These are phyloP conservation scores for Catharus minimus DNA, from an alignment of 2,113 vertebrate genomes.

Conservation along the genomic window DNA sequence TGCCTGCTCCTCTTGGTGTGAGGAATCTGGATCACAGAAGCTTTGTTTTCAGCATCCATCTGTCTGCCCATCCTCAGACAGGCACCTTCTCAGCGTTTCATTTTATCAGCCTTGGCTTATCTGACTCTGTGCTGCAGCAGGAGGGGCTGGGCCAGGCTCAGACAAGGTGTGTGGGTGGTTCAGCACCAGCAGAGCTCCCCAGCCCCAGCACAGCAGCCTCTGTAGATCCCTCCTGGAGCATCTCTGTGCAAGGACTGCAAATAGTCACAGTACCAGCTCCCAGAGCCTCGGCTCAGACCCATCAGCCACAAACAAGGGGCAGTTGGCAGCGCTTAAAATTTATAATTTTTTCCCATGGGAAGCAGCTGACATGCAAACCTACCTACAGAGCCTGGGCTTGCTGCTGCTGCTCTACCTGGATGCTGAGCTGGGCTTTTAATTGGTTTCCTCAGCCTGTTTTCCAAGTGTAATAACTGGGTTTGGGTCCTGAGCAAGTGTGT, in stretches of 20 bases:
- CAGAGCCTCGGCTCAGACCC: not conserved
- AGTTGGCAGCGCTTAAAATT: slow-evolving; percentile 22
- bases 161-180: not conserved
- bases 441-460: slow-evolving; percentile 24
- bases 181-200: not conserved
- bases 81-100: not conserved
- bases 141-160: not conserved
- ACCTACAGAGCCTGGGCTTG: not conserved
- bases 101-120: not conserved
- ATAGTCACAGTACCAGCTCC: not conserved
- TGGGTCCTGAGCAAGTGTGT: not conserved
- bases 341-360: slow-evolving; percentile 50
- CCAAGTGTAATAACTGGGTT: slow-evolving; percentile 2
- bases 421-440: slow-evolving; percentile 44
- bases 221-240: not conserved
- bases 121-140: not conserved
- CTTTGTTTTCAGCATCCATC: not conserved
- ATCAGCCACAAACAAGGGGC: slow-evolving; percentile 33
- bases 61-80: not conserved
- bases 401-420: slow-evolving; percentile 3
- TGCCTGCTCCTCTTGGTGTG: not conserved
- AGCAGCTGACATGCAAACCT: not conserved
- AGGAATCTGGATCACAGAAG: not conserved
- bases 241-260: not conserved
- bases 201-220: not conserved